Base-by-base conservation (phyloP, 2,888 invertebrate species). In the Dichetophora obliterata region DNA sequence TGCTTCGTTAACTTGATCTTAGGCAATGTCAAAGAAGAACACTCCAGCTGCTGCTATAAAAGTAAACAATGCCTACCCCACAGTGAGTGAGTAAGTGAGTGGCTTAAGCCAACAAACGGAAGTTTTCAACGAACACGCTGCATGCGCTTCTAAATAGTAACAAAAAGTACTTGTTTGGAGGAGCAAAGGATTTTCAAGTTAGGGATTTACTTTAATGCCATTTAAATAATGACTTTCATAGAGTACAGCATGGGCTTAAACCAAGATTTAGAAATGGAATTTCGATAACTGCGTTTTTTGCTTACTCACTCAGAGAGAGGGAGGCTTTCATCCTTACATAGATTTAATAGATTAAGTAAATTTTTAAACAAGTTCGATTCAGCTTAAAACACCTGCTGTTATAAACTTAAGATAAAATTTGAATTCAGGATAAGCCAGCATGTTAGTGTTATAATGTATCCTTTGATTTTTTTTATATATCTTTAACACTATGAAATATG, bases 131-230 rank as follows among this genome's bases (percentile, higher is more conserved):
- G 9, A 71, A 27, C 31, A 52, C 27, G 3, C 3, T 3, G 31
- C 14, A 19, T 34, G 11, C 9, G 34, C 19, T 5, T 54, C 9
- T 9, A n/a, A n/a, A n/a, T n/a, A 34, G 31, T 34, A 57, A n/a
- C 16, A 54, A 24, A 24, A 34, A 16, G n/a, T 34, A 31, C 43
- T 27, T 37, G 27, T 22, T 54, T 14, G 52, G 43, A 69, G 52
- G 52, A 71, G n/a, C n/a, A 43, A 14, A 43, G 34, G 27, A 73
- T 43, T 69, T 63, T 63, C 59, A 74, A 74, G 34, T 34, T n/a
- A 79, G 83, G 82, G 82, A 82, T 84, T 83, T 75, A 77, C 78
- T 77, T 76, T 83, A 84, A 84, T 84, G 78, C 84, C 80, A 59
- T 76, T 81, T 84, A 83, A 84, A 83, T 84, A 83, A 84, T 84